Base-by-base conservation (phyloP, 2,888 invertebrate genomes). In the Mimumesa dahlbomi region DNA sequence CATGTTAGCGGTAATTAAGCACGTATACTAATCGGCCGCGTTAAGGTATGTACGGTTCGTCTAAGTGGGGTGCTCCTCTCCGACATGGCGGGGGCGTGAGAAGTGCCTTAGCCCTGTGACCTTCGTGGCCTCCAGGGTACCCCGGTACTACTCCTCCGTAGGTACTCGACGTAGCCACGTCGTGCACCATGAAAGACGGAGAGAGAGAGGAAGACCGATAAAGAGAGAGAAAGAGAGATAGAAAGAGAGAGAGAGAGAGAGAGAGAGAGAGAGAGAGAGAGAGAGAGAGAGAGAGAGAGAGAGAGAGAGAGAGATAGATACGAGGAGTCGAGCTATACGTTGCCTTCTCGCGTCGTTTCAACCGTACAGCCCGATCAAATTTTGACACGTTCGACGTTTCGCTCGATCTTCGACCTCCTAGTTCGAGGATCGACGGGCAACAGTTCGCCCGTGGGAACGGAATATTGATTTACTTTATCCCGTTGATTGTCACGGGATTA, bases 51-150 rank as follows among this genome's bases (percentile, higher is more conserved):
- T 85, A 82, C 81, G 78, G 75, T 79, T 82, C 83, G 81, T 84
- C 85, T 87, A 87, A 88, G 88, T 88, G 87, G 86, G 85, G 85
- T 87, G 85, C 85, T 85, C 81, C 76, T 62, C 73, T 73, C 81
- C 82, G 84, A 84, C 82, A 84, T 85, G 83, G 85, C 85, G 87
- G 87, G 88, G 89, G 89, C 89, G 89, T 89, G 89, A 89, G 89
- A 89, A 89, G 88, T 87, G 87, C 87, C 87, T 87, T 85, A 84
- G 85, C 87, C 88, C 87, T 88, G 87, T 87, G 88, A 88, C 87
- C 89, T 86, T 85, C 83, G 84, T 82, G 84, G 81, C 84, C 85
- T 82, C 80, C 76, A 62, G 79, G 78, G 79, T 83, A 84, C 79
- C 73, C 75, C 67, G 75, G 72, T 75, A 81, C 79, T 81, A 75